Evolutionary conservation across 2,113 vertebrate species (phyloP), one percentile per base, ranked within the genome.

Genomic region (Ophthalmolycus amberensis): DNA sequence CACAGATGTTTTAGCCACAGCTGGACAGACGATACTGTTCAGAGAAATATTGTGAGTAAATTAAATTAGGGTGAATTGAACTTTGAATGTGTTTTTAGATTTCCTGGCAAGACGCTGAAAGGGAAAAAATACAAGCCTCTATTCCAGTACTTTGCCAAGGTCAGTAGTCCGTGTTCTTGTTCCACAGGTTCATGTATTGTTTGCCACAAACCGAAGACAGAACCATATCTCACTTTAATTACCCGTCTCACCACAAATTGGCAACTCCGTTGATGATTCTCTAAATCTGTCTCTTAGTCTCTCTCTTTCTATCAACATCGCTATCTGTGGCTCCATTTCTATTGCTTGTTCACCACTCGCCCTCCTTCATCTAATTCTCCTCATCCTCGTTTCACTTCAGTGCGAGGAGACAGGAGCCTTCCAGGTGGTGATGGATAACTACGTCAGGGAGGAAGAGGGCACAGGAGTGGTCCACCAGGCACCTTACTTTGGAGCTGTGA

Each of bases 381-480:
- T 22, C 56, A 0, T 71, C 50, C 10, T 60, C 5, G n/a, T 77
- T 52, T 73, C 0, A 25, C 22, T 56, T 0, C 91, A 99, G 98
- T 96, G 85, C 82, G 95, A 85, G 77, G 95, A 96, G 65, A 94
- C 62, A 1, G 98, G 97, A 63, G 98, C 98, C 3, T 99, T 99
- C 93, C 92, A 95, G 16, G 96, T 99, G 65, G 85, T 99, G 40
- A 89, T 88, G 1, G 98, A 99, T 92, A 95, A 91, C 89, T 99
- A 99, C 0, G 98, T 99, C 86, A 97, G 94, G 79, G 97, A 98
- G 83, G 98, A 99, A 73, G 98, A 99, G 77, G 98, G 98, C 71
- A 99, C 98, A 0, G 98, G 98, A 22, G 95, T 99, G 18, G 98
- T 99, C 38, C 98, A 99, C 91, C 98, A 99, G 93, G 97, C 98